Evolutionary conservation across 2,113 vertebrate species (phyloP), one percentile per base, ranked within the genome.

Genomic region (Erythrocercus mccallii): DNA sequence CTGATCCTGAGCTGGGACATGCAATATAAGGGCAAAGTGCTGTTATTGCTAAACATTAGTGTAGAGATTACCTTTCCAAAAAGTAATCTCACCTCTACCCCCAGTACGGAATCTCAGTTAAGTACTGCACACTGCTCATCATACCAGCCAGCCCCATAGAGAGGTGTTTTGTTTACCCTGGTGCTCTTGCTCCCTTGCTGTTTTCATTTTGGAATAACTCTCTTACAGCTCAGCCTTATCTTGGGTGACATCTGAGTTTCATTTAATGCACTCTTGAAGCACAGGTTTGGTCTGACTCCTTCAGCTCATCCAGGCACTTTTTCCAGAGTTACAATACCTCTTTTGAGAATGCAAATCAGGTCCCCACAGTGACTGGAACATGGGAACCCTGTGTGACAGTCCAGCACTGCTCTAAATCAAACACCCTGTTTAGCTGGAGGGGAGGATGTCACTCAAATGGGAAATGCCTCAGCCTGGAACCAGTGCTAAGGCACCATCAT

Each of bases 31-130:
- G 57, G 57, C 37, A 80, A 80, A 61, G 45, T 51, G 30, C 21
- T 86, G 17, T 86, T 88, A 90, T 51, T 76, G 66, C 45, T 90
- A 65, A 92, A 85, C 66, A 47, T 76, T 51, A 72, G 24, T 31
- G 28, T 24, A 60, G 58, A 85, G 48, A 82, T 79, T 85, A 71
- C 53, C 48, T 85, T 90, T 79, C 66, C 37, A 65, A 71, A 81
- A 90, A 80, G 62, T 80, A 93, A 96, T 71, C 61, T 90, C 69
- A 68, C 60, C 60, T 91, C 65, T 91, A 78, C 21, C 60, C 42
- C 2, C 5, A 28, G 68, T 35, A 62, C 58, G 40, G 76, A 24
- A 85, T 69, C 42, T 86, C 13, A 7, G 53, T 18, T 25, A 88
- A 71, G 62, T 47, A 40, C 21, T 60, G 53, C 28, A 69, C 20